Evolutionary conservation across 2,113 vertebrate species (phyloP), one percentile per base, ranked within the genome.

Genomic region (Psophia crepitans): DNA sequence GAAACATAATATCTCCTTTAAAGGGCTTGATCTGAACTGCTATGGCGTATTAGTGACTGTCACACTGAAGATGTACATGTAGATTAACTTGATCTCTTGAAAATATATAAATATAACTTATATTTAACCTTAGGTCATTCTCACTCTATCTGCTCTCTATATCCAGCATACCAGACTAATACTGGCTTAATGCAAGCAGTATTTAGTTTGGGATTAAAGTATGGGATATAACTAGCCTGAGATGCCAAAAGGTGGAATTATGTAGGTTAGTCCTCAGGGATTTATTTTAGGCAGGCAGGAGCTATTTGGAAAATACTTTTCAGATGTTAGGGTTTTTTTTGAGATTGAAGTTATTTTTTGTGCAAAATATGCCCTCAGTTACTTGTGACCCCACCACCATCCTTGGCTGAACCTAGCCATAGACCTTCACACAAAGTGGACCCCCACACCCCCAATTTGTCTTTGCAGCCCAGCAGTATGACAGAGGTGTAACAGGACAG

Each of bases 361-460:
- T 37, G 37, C 2, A 43, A 79, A 63, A 3, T 19, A 22, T 26
- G 27, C 4, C 14, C 21, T 78, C 28, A 30, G 4, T 39, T 65
- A 21, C 21, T 48, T 49, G 28, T 44, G 57, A 77, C 14, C 9
- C 18, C 9, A 24, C n/a, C 39, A 65, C 8, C 7, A 18, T 23
- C 30, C 39, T 80, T 64, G n/a, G 16, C n/a, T 53, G 21, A 87
- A 81, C 12, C 12, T 64, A 13, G 41, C 5, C 8, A 66, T 65
- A 74, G 41, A 63, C 9, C 12, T 46, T 14, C 27, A 41, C 24
- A 14, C 21, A 64, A 48, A 12, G 5, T 32, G 24, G 14, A 51
- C 41, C 30, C 12, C 43, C 2, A 5, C 7, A 13, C 30, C 21
- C 2, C 9, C 13, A 33, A 0, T 41, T 35, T 81, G 17, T 23